Conservation (phyloP, 2,888 invertebrate genomes). For the Caenorhabditis becei region DNA sequence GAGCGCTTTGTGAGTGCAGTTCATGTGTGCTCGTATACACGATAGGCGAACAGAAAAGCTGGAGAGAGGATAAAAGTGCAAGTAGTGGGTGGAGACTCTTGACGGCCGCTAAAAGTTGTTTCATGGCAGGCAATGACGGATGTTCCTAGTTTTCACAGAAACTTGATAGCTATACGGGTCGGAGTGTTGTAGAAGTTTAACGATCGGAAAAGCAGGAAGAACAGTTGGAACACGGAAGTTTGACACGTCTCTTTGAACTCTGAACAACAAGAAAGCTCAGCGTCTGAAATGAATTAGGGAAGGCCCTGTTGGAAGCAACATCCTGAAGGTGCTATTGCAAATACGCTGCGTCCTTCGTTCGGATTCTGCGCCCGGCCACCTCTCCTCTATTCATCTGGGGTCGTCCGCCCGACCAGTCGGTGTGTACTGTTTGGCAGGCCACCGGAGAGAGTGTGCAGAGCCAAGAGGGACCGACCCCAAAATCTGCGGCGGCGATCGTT, state of each 20-base stretch:
- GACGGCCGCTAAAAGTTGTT: neutral
- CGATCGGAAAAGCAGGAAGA: neutral
- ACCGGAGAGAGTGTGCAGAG: conserved; percentile 22
- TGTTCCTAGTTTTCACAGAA: conserved; percentile 3
- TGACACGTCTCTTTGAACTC: neutral
- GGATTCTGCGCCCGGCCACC: neutral
- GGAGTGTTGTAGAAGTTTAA: neutral
- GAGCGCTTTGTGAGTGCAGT: conserved; percentile 15
- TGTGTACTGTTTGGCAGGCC: conserved; percentile 34
- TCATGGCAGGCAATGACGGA: neutral
- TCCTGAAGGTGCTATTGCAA: too few species aligned
- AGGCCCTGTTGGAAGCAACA: too few species aligned
- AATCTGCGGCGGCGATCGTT: conserved; percentile 50
- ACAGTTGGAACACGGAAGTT: neutral
- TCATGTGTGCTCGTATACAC: conserved; percentile 30
- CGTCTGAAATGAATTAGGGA: too few species aligned
- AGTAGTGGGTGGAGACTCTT: conserved; percentile 20
- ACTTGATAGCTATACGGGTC: neutral
- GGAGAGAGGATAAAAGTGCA: conserved; percentile 36
- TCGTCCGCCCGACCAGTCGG: conserved; percentile 9
- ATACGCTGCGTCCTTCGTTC: neutral
- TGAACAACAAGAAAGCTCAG: neutral
- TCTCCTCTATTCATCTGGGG: conserved; percentile 1
- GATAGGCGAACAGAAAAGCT: neutral
- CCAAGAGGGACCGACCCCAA: conserved; percentile 42